Conservation (phyloP, 2,888 invertebrate genomes). For the Craniophora ligustri region DNA sequence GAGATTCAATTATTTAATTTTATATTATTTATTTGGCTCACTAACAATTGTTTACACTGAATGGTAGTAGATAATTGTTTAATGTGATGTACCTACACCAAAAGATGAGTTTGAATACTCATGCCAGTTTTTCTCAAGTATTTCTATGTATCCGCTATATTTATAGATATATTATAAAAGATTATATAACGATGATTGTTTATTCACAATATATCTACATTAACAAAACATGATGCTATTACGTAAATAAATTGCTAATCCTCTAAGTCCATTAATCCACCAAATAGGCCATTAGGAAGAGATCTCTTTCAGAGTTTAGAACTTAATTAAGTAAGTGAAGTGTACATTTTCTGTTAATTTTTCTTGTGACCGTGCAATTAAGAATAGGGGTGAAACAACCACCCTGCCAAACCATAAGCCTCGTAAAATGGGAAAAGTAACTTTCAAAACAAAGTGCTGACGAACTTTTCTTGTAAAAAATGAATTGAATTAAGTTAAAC, state of each 20-base stretch:
- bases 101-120: not conserved
- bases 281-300: slow-evolving; percentile 14
- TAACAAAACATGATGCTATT: slow-evolving; percentile 1
- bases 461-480: too few relatives aligned
- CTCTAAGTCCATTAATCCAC: slow-evolving; percentile 31
- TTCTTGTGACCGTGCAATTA: slow-evolving; percentile 14
- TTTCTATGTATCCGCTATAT: not conserved
- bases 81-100: too few relatives aligned
- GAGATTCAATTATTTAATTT: too few relatives aligned
- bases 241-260: slow-evolving; percentile 26
- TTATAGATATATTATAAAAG: too few relatives aligned
- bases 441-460: not conserved
- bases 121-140: not conserved
- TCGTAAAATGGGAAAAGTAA: not conserved
- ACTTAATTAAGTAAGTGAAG: slow-evolving; percentile 31
- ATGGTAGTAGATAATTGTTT: too few relatives aligned
- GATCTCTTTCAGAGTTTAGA: slow-evolving; percentile 11
- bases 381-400: not conserved
- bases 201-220: too few relatives aligned
- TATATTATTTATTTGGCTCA: too few relatives aligned
- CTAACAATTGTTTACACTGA: too few relatives aligned
- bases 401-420: not conserved
- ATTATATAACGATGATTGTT: too few relatives aligned
- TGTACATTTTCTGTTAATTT: slow-evolving; percentile 13
- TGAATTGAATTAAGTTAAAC: not conserved